Evolutionary conservation across 1,140 invertebrate species (phyloP).

Genomic region (Caerostris darwini): DNA sequence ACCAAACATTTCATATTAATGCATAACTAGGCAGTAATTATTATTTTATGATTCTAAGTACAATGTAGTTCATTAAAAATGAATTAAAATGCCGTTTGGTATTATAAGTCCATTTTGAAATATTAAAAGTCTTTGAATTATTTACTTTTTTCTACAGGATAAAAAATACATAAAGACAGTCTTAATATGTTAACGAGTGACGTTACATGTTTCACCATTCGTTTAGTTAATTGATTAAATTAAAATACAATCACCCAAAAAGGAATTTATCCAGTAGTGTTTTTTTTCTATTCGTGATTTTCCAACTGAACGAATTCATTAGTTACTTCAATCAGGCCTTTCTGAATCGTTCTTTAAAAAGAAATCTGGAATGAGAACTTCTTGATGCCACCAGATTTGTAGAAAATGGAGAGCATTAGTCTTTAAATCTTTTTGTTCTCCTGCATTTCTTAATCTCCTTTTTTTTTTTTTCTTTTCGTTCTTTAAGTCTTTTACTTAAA

Average conservation of each 20-base stretch:
- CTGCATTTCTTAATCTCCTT: conserved; percentile 23
- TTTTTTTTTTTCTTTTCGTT: neutral
- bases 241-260: conserved; percentile 52
- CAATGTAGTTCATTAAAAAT: conserved; percentile 34
- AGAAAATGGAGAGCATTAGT: conserved; percentile 65
- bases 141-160: neutral
- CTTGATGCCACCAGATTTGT: conserved; percentile 31
- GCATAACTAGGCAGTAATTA: neutral
- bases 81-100: conserved; percentile 61
- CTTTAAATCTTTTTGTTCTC: conserved; percentile 57
- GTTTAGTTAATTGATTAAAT: conserved; percentile 59
- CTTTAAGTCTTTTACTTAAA: conserved; percentile 24
- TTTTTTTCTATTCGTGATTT: conserved; percentile 24
- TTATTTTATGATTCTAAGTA: conserved; percentile 1
- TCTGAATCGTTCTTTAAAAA: conserved; percentile 65
- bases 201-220: conserved; percentile 43
- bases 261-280: neutral
- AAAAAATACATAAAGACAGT: neutral
- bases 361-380: conserved; percentile 48
- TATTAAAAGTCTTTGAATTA: conserved; percentile 16
- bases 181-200: conserved; percentile 18
- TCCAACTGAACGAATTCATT: conserved; percentile 57
- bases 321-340: conserved; percentile 67
- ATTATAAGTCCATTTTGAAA: conserved; percentile 35
- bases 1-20: neutral